Conservation (phyloP, 2,797 vertebrate species). For the Gymnocypris eckloni region DNA sequence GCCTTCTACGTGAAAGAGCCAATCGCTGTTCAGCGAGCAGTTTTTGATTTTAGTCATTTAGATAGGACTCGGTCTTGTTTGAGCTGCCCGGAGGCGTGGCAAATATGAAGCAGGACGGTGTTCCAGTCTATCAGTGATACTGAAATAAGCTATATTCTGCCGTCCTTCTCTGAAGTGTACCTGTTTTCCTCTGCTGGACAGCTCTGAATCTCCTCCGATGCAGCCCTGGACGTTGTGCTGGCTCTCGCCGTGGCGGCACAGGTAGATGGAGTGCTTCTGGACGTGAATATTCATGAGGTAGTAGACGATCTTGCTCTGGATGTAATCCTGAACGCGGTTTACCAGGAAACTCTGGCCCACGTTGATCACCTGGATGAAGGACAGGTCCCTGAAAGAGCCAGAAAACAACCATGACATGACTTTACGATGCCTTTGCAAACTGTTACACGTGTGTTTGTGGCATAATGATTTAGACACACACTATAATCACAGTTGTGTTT, state of each 20-base stretch:
- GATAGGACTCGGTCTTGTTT: too few relatives aligned
- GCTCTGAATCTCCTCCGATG: constrained; percentile 92
- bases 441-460: too few relatives aligned
- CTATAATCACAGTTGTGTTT: not conserved
- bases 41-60: too few relatives aligned
- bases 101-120: not conserved
- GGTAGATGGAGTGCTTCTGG: constrained; percentile 95
- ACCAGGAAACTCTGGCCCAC: constrained; percentile 94
- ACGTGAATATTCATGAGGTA: constrained; percentile 99
- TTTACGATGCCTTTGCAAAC: not conserved
- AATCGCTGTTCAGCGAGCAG: too few relatives aligned
- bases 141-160: not conserved
- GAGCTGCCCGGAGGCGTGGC: too few relatives aligned
- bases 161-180: constrained; percentile 64
- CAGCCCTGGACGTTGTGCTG: constrained; percentile 85
- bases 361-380: constrained; percentile 98
- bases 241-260: constrained; percentile 95
- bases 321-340: constrained; percentile 95
- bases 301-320: constrained; percentile 98
- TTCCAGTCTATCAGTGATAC: not conserved
- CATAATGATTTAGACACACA: not conserved
- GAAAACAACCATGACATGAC: not conserved
- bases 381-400: constrained; percentile 81
- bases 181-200: constrained; percentile 88
- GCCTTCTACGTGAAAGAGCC: too few relatives aligned